phyloP scores from a whole-genome alignment of 2,888 invertebrate genomes.

The Globia sparganii region DNA sequence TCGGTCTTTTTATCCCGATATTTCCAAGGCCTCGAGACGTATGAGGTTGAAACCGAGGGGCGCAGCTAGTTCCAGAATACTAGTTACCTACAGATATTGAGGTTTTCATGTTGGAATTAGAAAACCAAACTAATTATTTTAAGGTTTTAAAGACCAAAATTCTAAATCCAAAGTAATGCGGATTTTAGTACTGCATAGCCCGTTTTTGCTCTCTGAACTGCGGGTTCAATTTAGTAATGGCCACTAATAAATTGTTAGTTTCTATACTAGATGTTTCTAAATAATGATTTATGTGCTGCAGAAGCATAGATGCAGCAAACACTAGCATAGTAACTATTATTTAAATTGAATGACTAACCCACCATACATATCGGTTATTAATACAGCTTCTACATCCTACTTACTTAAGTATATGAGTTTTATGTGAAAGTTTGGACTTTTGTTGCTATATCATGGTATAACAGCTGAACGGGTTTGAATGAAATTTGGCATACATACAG shows the following conservation, averaged over 20 bases:
- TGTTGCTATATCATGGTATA: neutral
- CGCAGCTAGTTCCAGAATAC: neutral
- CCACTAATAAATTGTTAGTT: conserved; percentile 42
- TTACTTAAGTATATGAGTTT: neutral
- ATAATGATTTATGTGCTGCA: conserved; percentile 21
- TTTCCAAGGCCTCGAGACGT: too few relatives aligned
- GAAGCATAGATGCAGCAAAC: conserved; percentile 17
- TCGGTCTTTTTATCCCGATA: too few relatives aligned
- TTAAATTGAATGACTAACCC: conserved; percentile 7
- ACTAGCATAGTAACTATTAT: conserved; percentile 8
- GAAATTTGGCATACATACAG: neutral
- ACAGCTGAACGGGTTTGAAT: neutral
- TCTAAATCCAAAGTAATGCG: conserved; percentile 22
- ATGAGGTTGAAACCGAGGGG: too few relatives aligned
- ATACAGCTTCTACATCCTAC: neutral
- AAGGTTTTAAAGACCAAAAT: neutral
- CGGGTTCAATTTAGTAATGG: conserved; percentile 49
- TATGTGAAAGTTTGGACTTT: neutral
- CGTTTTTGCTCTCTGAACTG: conserved; percentile 30
- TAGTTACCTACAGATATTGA: neutral
- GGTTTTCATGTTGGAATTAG: neutral
- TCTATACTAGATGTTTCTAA: conserved; percentile 13
- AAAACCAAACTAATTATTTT: neutral
- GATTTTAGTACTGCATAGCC: conserved; percentile 19
- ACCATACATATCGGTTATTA: neutral